phyloP scores from a whole-genome alignment of 2,797 vertebrate genomes.

The Coranthus polyacanthus region DNA sequence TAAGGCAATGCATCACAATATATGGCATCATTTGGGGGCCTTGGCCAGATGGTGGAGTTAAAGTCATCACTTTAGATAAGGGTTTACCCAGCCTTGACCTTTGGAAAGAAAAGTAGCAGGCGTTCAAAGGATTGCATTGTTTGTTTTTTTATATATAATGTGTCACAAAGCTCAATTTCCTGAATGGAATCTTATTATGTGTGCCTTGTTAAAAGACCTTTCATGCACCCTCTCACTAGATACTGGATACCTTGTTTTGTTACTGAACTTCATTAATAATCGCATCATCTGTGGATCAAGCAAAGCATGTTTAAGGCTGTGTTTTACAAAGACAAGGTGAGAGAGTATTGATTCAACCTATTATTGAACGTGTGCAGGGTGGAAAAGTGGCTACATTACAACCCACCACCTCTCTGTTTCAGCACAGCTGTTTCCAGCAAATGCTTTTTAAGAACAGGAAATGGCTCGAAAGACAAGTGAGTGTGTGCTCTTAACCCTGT shows the following conservation, averaged over 20 bases:
- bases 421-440: constrained; percentile 41
- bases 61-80: constrained; percentile 47
- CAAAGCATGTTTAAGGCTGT: neutral
- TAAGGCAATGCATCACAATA: neutral
- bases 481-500: constrained; percentile 16
- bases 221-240: too few relatives aligned
- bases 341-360: constrained; percentile 56
- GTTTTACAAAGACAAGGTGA: constrained; percentile 37
- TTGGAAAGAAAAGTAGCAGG: constrained; percentile 13
- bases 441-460: constrained; percentile 57
- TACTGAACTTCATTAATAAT: constrained; percentile 35
- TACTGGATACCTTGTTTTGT: constrained; percentile 2
- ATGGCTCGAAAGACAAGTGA: constrained; percentile 38
- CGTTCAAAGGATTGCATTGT: constrained; percentile 15
- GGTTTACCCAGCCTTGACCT: constrained; percentile 53
- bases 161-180: constrained; percentile 10
- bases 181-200: constrained; percentile 4
- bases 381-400: constrained; percentile 17
- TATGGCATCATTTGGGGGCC: constrained; percentile 15
- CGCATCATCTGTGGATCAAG: constrained; percentile 32
- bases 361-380: constrained; percentile 44
- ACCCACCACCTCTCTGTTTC: constrained; percentile 14
- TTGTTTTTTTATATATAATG: neutral
- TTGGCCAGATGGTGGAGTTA: constrained; percentile 33
- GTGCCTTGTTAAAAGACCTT: constrained; percentile 4